Conservation (phyloP, 1,140 invertebrate species). For the Lerema accius region DNA sequence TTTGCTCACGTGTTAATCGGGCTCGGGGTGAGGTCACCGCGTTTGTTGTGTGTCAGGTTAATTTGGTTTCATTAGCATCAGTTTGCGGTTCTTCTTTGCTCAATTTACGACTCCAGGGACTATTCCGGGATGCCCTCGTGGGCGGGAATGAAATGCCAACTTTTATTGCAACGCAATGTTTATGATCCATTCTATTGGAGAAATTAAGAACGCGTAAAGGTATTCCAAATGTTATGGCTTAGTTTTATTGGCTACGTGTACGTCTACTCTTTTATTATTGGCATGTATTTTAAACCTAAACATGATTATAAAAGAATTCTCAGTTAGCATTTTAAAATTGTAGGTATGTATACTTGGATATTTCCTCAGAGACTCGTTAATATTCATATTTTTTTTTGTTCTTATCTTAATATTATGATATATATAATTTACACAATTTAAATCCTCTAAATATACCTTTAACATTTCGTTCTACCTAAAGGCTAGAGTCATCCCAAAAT, state of each 20-base stretch:
- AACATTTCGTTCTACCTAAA: too few species aligned
- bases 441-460: too few species aligned
- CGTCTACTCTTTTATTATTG: conserved; percentile 2
- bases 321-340: too few species aligned
- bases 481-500: too few species aligned
- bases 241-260: conserved; percentile 2
- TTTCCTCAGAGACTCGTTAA: too few species aligned
- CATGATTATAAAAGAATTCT: too few species aligned
- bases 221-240: conserved; percentile 8
- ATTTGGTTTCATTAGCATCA: conserved; percentile 60
- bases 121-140: conserved; percentile 59
- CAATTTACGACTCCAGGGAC: conserved; percentile 49
- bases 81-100: conserved; percentile 56
- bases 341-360: too few species aligned
- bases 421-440: too few species aligned
- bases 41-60: conserved; percentile 53
- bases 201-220: conserved; percentile 34
- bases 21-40: conserved; percentile 49
- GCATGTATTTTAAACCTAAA: neutral
- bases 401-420: too few species aligned
- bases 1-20: conserved; percentile 28
- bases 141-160: conserved; percentile 46
- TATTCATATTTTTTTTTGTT: too few species aligned
- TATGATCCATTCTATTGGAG: conserved; percentile 44
- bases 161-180: conserved; percentile 53